A percentile compares a stretch with the other conserved stretches of the same genome.
These are phyloP conservation scores for Vireo altiloquus DNA, from an alignment of 2,113 vertebrate genomes.

Conservation along the genomic window DNA sequence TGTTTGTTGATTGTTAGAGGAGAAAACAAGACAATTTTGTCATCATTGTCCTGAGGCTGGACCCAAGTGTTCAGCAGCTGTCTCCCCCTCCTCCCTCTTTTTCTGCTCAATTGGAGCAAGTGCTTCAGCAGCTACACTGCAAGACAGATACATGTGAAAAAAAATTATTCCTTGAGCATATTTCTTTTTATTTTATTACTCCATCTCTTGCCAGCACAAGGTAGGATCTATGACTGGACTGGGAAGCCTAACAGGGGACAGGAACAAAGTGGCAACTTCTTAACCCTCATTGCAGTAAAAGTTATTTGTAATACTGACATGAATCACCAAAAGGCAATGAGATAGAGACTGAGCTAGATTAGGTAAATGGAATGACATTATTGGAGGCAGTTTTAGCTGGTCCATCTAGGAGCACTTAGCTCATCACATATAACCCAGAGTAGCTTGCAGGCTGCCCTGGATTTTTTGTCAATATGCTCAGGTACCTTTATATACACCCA, in stretches of 20 bases:
- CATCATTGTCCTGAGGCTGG: not conserved
- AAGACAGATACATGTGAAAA: not conserved
- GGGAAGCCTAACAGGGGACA: not conserved
- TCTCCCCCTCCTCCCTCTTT: not conserved
- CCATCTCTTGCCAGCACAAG: not conserved
- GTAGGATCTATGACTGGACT: not conserved
- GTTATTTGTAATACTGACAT: not conserved
- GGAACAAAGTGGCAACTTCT: not conserved
- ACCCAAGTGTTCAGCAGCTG: not conserved
- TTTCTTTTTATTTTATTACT: not conserved
- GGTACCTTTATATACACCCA: not conserved
- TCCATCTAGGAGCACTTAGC: not conserved
- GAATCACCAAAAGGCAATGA: not conserved
- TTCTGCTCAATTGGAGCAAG: not conserved
- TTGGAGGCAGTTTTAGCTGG: not conserved
- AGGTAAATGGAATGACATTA: not conserved
- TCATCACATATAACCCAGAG: not conserved
- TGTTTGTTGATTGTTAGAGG: not conserved
- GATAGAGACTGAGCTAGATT: not conserved
- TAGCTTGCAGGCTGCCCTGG: not conserved
- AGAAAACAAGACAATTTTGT: not conserved
- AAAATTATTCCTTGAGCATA: not conserved
- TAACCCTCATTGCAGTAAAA: not conserved
- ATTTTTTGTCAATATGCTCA: not conserved
- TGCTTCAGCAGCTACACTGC: not conserved